phyloP scores from a whole-genome alignment of 2,888 invertebrate genomes.

The Thymelicus acteon region DNA sequence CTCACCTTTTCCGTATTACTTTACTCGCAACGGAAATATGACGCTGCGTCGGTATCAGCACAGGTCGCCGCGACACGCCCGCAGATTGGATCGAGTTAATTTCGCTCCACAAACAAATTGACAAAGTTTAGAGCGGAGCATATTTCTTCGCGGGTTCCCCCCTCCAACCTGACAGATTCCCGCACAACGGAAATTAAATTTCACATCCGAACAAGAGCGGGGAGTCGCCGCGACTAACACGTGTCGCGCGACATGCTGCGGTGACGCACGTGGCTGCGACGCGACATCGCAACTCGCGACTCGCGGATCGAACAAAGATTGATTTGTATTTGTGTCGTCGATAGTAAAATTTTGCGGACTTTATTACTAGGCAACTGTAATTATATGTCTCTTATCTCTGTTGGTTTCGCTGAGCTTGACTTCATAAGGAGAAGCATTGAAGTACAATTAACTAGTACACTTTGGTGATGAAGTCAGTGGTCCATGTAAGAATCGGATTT shows the following conservation, averaged over 20 bases:
- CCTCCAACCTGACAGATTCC: slow-evolving; percentile 73
- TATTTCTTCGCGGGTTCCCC: slow-evolving; percentile 76
- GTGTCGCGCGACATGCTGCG: slow-evolving; percentile 56
- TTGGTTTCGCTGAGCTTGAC: no score
- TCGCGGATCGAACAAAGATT: slow-evolving; percentile 56
- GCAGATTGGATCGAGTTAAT: slow-evolving; percentile 85
- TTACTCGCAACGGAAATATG: slow-evolving; percentile 64
- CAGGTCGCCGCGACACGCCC: slow-evolving; percentile 70
- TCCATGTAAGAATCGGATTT: no score
- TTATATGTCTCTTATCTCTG: no score
- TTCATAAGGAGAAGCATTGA: no score
- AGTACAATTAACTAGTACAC: no score
- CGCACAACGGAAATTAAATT: slow-evolving; percentile 84
- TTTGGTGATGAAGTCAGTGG: no score
- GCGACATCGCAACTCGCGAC: slow-evolving; percentile 53
- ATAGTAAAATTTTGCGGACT: background rate
- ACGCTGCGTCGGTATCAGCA: slow-evolving; percentile 62
- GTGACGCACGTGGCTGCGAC: slow-evolving; percentile 54
- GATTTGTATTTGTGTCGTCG: slow-evolving; percentile 49
- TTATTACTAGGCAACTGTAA: no score
- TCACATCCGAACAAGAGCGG: slow-evolving; percentile 83
- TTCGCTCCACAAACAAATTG: slow-evolving; percentile 85
- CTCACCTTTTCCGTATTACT: slow-evolving; percentile 61
- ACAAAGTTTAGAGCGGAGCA: slow-evolving; percentile 84
- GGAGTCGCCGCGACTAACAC: slow-evolving; percentile 70